These are phyloP conservation scores for Illadopsis cleaveri DNA, from an alignment of 2,113 vertebrate species.

Conservation along the genomic window DNA sequence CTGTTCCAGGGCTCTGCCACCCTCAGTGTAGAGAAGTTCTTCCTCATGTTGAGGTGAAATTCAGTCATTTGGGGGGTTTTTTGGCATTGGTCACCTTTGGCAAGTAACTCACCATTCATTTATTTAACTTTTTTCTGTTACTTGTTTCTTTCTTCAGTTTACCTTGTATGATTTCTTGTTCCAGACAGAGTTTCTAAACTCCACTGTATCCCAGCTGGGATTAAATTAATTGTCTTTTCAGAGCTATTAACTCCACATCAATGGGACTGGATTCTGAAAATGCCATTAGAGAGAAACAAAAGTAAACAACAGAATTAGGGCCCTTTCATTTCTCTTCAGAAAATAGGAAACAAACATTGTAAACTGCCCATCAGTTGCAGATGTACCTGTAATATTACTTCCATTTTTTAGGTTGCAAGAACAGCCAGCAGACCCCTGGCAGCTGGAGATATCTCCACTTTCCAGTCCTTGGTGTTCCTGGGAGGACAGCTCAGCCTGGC, in stretches of 20 bases:
- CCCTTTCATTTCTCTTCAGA: background rate
- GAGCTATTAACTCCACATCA: background rate
- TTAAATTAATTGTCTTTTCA: background rate
- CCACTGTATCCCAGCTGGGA: background rate
- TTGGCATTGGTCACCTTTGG: background rate
- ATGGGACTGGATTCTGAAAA: background rate
- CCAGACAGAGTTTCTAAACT: background rate
- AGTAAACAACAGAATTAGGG: background rate
- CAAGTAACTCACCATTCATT: background rate
- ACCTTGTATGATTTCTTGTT: background rate
- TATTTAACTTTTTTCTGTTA: background rate
- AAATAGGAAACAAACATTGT: background rate
- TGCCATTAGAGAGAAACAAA: background rate
- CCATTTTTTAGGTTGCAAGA: slow-evolving; percentile 81
- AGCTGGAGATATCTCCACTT: slow-evolving; percentile 84
- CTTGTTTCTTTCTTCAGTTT: background rate
- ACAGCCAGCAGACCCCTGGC: slow-evolving; percentile 92
- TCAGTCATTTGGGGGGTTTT: background rate
- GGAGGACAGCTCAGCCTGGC: slow-evolving; percentile 91
- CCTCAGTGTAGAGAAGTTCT: background rate
- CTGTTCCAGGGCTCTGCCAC: background rate
- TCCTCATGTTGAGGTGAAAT: background rate
- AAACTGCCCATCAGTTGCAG: slow-evolving; percentile 12
- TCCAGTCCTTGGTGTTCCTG: slow-evolving; percentile 86
- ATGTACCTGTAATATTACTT: background rate